Evolutionary conservation across 2,888 invertebrate genomes (phyloP).

Genomic region (Lasioglossum marginatum): DNA sequence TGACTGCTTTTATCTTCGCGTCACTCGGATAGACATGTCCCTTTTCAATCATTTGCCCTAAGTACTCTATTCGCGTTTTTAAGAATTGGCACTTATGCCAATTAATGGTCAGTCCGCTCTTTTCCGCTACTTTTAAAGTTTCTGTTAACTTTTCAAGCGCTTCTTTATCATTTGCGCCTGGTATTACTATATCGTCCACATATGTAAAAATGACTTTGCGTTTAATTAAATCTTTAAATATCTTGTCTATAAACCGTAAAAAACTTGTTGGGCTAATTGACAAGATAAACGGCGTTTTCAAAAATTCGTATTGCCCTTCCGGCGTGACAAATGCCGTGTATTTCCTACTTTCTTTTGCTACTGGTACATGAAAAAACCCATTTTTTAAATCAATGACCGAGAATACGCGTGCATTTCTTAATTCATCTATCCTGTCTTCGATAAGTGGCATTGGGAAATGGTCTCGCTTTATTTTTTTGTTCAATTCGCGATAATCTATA

Average conservation of each 20-base stretch:
- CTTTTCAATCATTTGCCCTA: not conserved
- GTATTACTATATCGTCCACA: conserved; percentile 1
- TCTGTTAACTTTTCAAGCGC: not conserved
- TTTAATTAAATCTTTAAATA: conserved; percentile 8
- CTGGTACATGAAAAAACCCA: conserved; percentile 63
- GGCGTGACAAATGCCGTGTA: conserved; percentile 64
- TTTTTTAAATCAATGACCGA: conserved; percentile 7
- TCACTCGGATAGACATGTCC: not conserved
- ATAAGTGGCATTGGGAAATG: conserved; percentile 37
- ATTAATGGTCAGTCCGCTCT: not conserved
- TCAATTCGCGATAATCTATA: conserved; percentile 47
- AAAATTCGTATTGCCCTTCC: not conserved
- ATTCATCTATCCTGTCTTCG: conserved; percentile 40
- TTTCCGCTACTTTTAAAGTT: not conserved
- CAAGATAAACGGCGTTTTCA: not conserved
- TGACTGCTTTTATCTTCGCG: too few species aligned
- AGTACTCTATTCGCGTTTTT: not conserved
- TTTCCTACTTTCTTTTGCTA: conserved; percentile 60
- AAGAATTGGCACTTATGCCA: not conserved
- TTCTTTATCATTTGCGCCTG: not conserved
- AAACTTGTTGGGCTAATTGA: not conserved
- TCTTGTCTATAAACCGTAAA: not conserved
- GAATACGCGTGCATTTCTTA: conserved; percentile 30
- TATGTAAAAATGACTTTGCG: conserved; percentile 8
- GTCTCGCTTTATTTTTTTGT: conserved; percentile 38